Conservation (phyloP, 2,888 invertebrate species). For the Philaethria dido region DNA sequence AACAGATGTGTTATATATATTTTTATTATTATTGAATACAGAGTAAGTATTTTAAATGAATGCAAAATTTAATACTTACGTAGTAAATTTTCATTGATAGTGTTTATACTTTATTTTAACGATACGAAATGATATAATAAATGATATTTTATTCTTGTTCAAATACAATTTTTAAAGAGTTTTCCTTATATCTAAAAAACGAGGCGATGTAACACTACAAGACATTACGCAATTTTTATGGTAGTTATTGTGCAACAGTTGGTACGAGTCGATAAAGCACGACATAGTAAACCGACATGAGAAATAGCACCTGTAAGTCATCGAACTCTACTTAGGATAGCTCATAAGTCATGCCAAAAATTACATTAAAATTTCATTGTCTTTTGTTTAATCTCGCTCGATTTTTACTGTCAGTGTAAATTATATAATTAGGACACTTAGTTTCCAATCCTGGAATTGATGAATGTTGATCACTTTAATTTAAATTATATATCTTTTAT, state of each 20-base stretch:
- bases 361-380: neutral
- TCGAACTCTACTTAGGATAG: conserved; percentile 13
- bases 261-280: conserved; percentile 40
- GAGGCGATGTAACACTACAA: conserved; percentile 33
- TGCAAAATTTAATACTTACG: no score
- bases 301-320: conserved; percentile 24
- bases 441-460: neutral
- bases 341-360: neutral
- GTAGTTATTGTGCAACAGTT: conserved; percentile 37
- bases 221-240: conserved; percentile 36
- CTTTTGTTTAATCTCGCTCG: neutral
- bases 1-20: neutral
- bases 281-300: conserved; percentile 12
- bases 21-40: no score
- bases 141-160: neutral
- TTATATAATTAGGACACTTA: neutral
- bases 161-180: neutral
- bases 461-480: neutral
- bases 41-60: neutral
- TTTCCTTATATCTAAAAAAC: neutral
- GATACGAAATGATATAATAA: neutral
- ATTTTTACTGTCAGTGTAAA: neutral
- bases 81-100: neutral
- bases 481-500: neutral
- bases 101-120: neutral